Base-by-base conservation (phyloP, 1,140 invertebrate species). In the Lanistes nyassanus region DNA sequence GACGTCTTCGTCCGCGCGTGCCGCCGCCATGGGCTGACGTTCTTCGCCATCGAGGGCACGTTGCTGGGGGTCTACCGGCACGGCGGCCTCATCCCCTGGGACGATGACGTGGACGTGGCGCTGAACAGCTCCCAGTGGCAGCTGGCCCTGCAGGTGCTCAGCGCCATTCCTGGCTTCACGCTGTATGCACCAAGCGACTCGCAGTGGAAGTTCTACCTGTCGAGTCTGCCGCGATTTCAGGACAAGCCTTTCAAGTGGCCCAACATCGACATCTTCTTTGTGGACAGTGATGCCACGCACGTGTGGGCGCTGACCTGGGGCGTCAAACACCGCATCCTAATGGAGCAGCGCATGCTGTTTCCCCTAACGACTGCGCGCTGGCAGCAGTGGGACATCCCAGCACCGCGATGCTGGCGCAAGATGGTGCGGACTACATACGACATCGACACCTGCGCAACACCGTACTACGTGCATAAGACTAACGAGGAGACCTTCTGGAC, bases 241-340 rank as follows among this genome's bases (percentile, higher is more conserved):
- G 60, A 80, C 56, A 70, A 69, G 60, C 74, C 76, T 31, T 81
- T 79, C 62, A 73, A 79, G 53, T 87, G 82, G 83, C 86, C 86
- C 16, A 86, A 81, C 71, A 71, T 87, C 6, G 86, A 87, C 69
- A 80, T 87, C 58, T 87, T 87, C 74, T 86, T 87, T 66, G 86
- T 83, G 72, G 62, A 53, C 11, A 80, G 85, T 70, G 84, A 86
- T 64, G 77, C 78, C 21, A 85, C 82, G 6, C 84, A 86, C 73
- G 80, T 87, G 9, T 87, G 83, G 84, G 80, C 85, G 62, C 75
- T 77, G 34, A 77, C 74, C 6, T 80, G 79, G 39, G 74, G 75
- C 4, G 80, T 77, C n/a, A 80, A 77, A 60, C 69, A 74, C 16
- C 82, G 82, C 55, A 51, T 74, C 23, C 80, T 76, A 55, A 62